These are phyloP conservation scores for Troides oblongomaculatus DNA, from an alignment of 2,888 invertebrate genomes.

Conservation along the genomic window DNA sequence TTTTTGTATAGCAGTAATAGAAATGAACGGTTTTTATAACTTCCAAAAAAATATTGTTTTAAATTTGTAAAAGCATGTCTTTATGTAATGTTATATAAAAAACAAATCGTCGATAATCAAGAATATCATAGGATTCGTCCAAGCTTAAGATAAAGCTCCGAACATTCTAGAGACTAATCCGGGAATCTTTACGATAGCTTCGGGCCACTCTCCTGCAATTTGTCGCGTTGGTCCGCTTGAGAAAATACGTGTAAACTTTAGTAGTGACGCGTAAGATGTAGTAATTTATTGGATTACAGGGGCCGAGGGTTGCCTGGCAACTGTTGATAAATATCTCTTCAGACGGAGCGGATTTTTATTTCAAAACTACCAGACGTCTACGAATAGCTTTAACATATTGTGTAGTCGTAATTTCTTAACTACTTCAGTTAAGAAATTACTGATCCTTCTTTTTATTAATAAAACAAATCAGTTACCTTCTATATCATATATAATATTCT, in stretches of 20 bases:
- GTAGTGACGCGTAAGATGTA: conserved; percentile 10
- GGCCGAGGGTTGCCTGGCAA: background rate
- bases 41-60: too few relatives aligned
- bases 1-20: too few relatives aligned
- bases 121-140: conserved; percentile 23
- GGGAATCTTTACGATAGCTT: conserved; percentile 24
- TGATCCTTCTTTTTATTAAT: too few relatives aligned
- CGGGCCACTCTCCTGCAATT: conserved; percentile 23
- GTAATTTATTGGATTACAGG: conserved; percentile 14
- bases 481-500: too few relatives aligned
- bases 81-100: conserved; percentile 8
- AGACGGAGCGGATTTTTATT: background rate
- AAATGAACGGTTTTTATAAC: too few relatives aligned
- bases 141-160: conserved; percentile 24
- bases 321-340: background rate
- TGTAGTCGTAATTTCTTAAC: too few relatives aligned
- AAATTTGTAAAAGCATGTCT: background rate
- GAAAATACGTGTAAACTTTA: conserved; percentile 27
- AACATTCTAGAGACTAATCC: conserved; percentile 19
- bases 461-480: too few relatives aligned
- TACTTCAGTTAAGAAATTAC: too few relatives aligned
- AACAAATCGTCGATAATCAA: conserved; percentile 4
- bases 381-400: too few relatives aligned
- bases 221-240: conserved; percentile 22
- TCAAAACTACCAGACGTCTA: too few relatives aligned